Conservation (phyloP, 2,113 vertebrate species). For the Xiphophorus hellerii region DNA sequence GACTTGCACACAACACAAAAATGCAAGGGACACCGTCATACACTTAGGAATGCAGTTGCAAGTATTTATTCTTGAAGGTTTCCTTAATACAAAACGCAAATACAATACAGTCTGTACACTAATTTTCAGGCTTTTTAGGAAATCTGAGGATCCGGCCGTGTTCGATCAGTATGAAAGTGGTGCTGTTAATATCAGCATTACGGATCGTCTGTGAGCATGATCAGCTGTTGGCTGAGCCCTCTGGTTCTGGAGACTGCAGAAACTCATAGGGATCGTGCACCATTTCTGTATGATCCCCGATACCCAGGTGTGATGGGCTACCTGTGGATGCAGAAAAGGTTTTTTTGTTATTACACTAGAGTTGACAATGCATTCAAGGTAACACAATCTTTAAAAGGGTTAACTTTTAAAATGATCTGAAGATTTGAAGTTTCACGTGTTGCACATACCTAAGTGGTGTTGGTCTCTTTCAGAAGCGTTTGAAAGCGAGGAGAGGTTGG, state of each 20-base stretch:
- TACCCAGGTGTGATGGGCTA: conserved; percentile 91
- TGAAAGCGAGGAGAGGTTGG: conserved; percentile 95
- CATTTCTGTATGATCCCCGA: conserved; percentile 91
- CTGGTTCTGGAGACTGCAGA: conserved; percentile 92
- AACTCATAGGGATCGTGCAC: conserved; percentile 95
- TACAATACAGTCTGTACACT: conserved; percentile 68
- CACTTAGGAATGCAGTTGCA: conserved; percentile 36
- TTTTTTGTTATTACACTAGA: neutral
- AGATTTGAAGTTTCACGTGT: neutral
- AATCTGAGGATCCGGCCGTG: conserved; percentile 10
- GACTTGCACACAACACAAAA: neutral
- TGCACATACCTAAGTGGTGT: conserved; percentile 88
- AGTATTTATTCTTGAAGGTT: conserved; percentile 60
- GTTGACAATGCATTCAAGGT: neutral
- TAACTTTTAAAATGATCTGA: neutral
- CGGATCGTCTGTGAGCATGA: conserved; percentile 28
- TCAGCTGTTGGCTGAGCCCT: conserved; percentile 80
- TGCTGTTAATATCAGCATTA: conserved; percentile 24
- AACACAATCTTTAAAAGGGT: neutral
- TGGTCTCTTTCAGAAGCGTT: conserved; percentile 94
- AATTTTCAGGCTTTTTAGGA: conserved; percentile 48
- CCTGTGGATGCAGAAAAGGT: conserved; percentile 74
- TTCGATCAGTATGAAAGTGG: conserved; percentile 22
- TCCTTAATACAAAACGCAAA: conserved; percentile 50
- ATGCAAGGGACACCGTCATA: conserved; percentile 13